Evolutionary conservation across 2,113 vertebrate genomes (phyloP), one percentile per base, ranked within the genome.

Genomic region (Myotis davidii): DNA sequence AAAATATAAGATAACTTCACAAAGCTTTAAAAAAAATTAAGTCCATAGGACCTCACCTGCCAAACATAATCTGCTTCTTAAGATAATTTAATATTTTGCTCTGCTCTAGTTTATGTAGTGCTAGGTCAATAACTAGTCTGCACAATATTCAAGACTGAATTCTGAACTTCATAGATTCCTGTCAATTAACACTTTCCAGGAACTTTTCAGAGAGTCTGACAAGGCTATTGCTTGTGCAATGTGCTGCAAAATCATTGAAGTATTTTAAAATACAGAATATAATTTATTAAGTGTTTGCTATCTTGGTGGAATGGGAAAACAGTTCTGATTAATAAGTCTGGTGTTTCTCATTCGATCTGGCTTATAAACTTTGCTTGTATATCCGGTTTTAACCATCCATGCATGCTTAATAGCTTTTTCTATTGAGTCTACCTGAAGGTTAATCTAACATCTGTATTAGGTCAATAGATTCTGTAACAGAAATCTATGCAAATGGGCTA

Each of bases 351-450:
- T 96, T 97, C 32, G 12, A 76, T 91, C 85, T 95, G 34, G 23
- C 94, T 98, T 97, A 97, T 96, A 59, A 77, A 95, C 45, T 90
- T 96, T 93, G 42, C 77, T 94, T 97, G 73, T 73, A 94, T 93
- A 91, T 61, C 29, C 11, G 77, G 21, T 96, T 97, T 96, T 97
- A 97, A 65, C 59, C 72, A 86, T 37, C 92, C 70, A 86, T 83
- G 78, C 37, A 87, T 93, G 67, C 69, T 96, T 95, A 97, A 94
- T 78, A 86, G 59, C 73, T 96, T 88, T n/a, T 74, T 96, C 76
- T 95, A 78, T 90, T 23, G 45, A 76, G n/a, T 94, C 73, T 96
- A 37, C n/a, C 70, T 98, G 73, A 95, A 88, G 56, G 77, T 97
- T 97, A 94, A 97, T 64, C n/a, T 94, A 97, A 94, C 59, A 73